A percentile compares a stretch with the other conserved stretches of the same genome.
phyloP scores from a whole-genome alignment of 1,140 invertebrate genomes.

The Trialeurodes vaporariorum region DNA sequence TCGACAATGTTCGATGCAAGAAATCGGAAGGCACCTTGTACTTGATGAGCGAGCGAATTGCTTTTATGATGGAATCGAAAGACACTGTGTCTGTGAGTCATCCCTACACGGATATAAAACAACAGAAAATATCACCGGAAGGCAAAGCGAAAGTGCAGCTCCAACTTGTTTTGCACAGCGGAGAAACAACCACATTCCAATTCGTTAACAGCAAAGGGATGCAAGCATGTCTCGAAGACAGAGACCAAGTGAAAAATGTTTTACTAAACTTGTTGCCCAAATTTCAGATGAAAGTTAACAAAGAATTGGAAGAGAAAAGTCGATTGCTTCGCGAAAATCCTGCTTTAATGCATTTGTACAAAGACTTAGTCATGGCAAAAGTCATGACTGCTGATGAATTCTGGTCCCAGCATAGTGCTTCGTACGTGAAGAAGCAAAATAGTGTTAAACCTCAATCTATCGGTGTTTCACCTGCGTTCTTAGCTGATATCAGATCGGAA shows the following conservation, averaged over 20 bases:
- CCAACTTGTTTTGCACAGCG: constrained; percentile 93
- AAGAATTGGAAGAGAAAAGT: constrained; percentile 84
- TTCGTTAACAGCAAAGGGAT: constrained; percentile 79
- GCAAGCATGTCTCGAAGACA: constrained; percentile 48
- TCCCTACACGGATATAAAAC: constrained; percentile 91
- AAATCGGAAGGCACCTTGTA: constrained; percentile 93
- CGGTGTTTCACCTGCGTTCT: constrained; percentile 76
- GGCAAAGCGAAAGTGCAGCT: constrained; percentile 97
- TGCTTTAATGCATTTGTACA: constrained; percentile 69
- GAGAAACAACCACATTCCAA: constrained; percentile 91
- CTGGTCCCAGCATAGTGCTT: constrained; percentile 76
- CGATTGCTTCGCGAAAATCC: constrained; percentile 71
- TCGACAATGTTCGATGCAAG: constrained; percentile 85
- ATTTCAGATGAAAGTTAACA: constrained; percentile 87
- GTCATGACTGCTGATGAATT: constrained; percentile 93
- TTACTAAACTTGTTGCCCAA: constrained; percentile 86
- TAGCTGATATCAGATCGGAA: constrained; percentile 80
- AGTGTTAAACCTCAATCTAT: constrained; percentile 60
- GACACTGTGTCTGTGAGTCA: constrained; percentile 86
- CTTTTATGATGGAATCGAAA: constrained; percentile 87
- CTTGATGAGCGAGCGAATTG: constrained; percentile 87
- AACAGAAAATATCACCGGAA: constrained; percentile 96
- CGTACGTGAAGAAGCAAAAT: constrained; percentile 59
- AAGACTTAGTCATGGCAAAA: constrained; percentile 87
- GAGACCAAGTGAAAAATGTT: constrained; percentile 88